Conservation (phyloP, 2,888 invertebrate species). For the Brenthis daphne region DNA sequence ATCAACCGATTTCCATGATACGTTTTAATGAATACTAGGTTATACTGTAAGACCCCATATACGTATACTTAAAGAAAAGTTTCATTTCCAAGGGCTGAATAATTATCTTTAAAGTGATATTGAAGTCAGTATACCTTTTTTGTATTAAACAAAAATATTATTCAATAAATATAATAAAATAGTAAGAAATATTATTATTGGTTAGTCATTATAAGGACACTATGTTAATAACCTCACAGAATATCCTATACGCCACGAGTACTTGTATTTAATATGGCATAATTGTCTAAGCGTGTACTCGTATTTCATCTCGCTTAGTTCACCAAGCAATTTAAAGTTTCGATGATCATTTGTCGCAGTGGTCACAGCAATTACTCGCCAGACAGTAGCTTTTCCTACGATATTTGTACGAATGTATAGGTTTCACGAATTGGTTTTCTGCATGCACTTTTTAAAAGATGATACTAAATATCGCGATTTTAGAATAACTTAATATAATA, state of each 20-base stretch:
- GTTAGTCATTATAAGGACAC: background rate
- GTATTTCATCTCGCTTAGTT: constrained; percentile 17
- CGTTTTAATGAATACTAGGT: too few relatives aligned
- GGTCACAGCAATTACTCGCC: constrained; percentile 19
- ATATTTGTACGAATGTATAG: constrained; percentile 16
- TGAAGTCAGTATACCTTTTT: too few relatives aligned
- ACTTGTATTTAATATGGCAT: constrained; percentile 8
- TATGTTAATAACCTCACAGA: too few relatives aligned
- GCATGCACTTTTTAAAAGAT: background rate
- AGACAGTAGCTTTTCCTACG: constrained; percentile 19
- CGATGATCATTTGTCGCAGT: constrained; percentile 24
- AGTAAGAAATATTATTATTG: background rate
- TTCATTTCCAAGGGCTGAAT: too few relatives aligned
- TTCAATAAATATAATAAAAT: too few relatives aligned
- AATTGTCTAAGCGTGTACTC: constrained; percentile 14
- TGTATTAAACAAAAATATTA: too few relatives aligned
- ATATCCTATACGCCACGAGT: background rate
- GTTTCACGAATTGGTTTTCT: constrained; percentile 11
- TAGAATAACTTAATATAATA: too few relatives aligned
- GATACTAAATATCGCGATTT: too few relatives aligned
- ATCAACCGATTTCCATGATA: too few relatives aligned
- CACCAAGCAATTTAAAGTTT: constrained; percentile 22
- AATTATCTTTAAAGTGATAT: too few relatives aligned
- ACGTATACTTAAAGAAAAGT: too few relatives aligned
- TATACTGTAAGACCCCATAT: too few relatives aligned